A percentile compares a stretch with the other conserved stretches of the same genome.
Evolutionary conservation across 1,140 invertebrate genomes (phyloP).

Genomic region (Drosophila lacertosa): DNA sequence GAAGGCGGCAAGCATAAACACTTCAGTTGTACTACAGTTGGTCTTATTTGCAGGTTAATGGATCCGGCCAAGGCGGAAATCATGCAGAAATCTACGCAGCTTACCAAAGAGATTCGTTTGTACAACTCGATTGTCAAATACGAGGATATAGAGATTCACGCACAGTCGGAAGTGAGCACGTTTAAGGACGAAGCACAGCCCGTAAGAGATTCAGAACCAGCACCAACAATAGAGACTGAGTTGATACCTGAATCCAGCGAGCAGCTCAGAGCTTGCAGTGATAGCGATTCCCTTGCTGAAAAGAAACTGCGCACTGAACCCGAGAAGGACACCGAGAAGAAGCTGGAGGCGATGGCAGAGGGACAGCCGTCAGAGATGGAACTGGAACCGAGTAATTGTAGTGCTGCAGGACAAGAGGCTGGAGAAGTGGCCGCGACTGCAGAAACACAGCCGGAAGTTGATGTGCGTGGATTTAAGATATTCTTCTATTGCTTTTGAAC

Average conservation of each 20-base stretch:
- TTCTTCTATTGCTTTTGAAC: constrained; percentile 26
- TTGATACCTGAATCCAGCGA: not conserved
- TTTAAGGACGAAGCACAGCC: not conserved
- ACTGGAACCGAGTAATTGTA: not conserved
- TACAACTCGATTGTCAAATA: constrained; percentile 65
- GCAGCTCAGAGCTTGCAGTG: not conserved
- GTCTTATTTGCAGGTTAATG: constrained; percentile 59
- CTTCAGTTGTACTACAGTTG: constrained; percentile 26
- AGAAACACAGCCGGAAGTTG: constrained; percentile 27
- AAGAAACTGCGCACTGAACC: too few relatives aligned
- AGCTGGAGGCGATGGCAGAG: not conserved
- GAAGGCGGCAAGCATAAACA: constrained; percentile 6
- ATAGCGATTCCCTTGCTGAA: not conserved
- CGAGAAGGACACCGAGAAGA: not conserved
- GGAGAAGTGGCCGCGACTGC: not conserved
- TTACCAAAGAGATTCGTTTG: constrained; percentile 61
- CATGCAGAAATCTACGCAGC: constrained; percentile 35
- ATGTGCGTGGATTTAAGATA: constrained; percentile 70
- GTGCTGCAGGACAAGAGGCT: not conserved
- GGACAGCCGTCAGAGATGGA: not conserved
- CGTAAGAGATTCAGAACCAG: not conserved
- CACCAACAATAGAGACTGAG: constrained; percentile 10
- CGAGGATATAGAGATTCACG: constrained; percentile 42
- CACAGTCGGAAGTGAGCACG: constrained; percentile 1
- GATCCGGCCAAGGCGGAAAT: constrained; percentile 56